A percentile compares a stretch with the other conserved stretches of the same genome.
Conservation (phyloP, 2,888 invertebrate genomes). For the Sarcophaga caerulescens region DNA sequence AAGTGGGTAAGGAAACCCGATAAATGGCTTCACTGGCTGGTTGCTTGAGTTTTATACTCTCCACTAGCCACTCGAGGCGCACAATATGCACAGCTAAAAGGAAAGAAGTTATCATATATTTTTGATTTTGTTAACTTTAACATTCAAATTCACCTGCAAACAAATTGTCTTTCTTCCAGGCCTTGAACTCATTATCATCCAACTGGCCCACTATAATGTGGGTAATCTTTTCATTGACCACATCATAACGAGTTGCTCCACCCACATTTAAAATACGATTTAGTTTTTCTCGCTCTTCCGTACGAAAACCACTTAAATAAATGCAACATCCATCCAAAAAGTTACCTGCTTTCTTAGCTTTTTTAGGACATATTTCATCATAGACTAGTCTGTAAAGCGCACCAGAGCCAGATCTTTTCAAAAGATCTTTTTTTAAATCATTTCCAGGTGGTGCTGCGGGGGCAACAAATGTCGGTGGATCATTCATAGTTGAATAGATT, state of each 20-base stretch:
- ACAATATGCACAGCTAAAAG: slow-evolving; percentile 82
- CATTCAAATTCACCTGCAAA: slow-evolving; percentile 67
- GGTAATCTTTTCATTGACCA: slow-evolving; percentile 88
- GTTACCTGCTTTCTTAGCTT: slow-evolving; percentile 87
- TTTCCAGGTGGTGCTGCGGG: slow-evolving; percentile 65
- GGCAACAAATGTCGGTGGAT: slow-evolving; percentile 65
- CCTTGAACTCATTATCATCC: slow-evolving; percentile 81
- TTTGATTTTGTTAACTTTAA: neutral
- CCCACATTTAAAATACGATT: slow-evolving; percentile 87
- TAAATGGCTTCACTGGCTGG: slow-evolving; percentile 82
- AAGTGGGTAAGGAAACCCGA: slow-evolving; percentile 75
- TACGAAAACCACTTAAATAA: slow-evolving; percentile 86
- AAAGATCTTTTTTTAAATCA: slow-evolving; percentile 71
- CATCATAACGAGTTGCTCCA: slow-evolving; percentile 91
- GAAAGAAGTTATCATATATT: neutral
- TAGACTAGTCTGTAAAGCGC: slow-evolving; percentile 70
- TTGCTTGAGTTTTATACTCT: slow-evolving; percentile 85
- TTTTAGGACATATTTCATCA: slow-evolving; percentile 84
- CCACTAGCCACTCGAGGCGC: slow-evolving; percentile 88
- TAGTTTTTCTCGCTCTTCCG: slow-evolving; percentile 85
- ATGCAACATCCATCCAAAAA: slow-evolving; percentile 95
- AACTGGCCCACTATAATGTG: slow-evolving; percentile 89
- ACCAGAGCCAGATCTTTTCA: slow-evolving; percentile 59
- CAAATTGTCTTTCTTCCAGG: slow-evolving; percentile 75
- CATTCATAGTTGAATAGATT: slow-evolving; percentile 69